Evolutionary conservation across 1,140 invertebrate species (phyloP).

Genomic region (Drosophila leontia): DNA sequence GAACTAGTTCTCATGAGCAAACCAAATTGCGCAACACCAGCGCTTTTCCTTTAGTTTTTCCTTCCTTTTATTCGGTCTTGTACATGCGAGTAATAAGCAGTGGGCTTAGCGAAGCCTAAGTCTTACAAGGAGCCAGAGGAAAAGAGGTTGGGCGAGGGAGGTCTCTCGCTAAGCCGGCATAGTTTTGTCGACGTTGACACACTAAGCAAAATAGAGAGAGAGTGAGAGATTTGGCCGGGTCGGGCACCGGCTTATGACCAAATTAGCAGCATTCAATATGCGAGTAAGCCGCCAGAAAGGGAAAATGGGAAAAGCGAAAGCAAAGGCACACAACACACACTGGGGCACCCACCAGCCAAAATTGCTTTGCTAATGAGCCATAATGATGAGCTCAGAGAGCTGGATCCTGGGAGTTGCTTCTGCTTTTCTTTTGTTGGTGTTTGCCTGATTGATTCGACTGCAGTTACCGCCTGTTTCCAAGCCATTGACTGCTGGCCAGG

Average conservation of each 20-base stretch:
- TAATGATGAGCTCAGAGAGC: conserved; percentile 70
- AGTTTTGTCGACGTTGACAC: conserved; percentile 64
- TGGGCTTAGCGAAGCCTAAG: conserved; percentile 59
- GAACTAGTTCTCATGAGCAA: conserved; percentile 29
- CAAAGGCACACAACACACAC: conserved; percentile 17
- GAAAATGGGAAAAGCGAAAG: conserved; percentile 5
- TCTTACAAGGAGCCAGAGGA: not conserved
- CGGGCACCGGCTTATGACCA: conserved; percentile 67
- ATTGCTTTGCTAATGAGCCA: conserved; percentile 82
- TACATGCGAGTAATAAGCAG: conserved; percentile 71
- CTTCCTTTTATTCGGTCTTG: conserved; percentile 33
- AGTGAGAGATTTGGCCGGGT: conserved; percentile 52
- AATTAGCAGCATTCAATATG: conserved; percentile 82
- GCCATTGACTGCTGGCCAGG: conserved; percentile 45
- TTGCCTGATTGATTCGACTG: conserved; percentile 76
- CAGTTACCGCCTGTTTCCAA: conserved; percentile 63
- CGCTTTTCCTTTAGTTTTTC: conserved; percentile 18
- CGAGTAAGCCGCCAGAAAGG: conserved; percentile 41
- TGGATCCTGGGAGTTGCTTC: conserved; percentile 37
- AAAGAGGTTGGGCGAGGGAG: conserved; percentile 37
- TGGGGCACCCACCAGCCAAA: conserved; percentile 52
- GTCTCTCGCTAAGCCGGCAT: conserved; percentile 22
- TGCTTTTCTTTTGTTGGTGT: conserved; percentile 43
- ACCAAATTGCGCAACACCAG: conserved; percentile 23
- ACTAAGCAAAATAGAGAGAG: conserved; percentile 1